phyloP scores from a whole-genome alignment of 1,140 invertebrate genomes.

The Brachionus calyciflorus region DNA sequence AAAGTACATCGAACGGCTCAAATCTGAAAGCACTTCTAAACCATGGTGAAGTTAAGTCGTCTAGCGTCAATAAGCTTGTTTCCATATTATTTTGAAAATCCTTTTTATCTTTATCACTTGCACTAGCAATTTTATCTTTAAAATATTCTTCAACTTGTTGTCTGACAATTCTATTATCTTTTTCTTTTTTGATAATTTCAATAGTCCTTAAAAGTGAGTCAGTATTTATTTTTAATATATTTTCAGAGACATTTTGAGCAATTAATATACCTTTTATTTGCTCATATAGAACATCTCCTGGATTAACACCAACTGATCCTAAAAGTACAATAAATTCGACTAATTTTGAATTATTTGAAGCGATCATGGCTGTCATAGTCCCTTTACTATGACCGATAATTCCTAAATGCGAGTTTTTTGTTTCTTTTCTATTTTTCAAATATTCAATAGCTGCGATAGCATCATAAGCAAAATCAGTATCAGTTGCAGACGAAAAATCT shows the following conservation, averaged over 20 bases:
- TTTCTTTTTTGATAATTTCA: not conserved
- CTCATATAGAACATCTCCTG: not conserved
- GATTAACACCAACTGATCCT: not conserved
- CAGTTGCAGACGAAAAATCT: not conserved
- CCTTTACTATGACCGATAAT: constrained; percentile 11
- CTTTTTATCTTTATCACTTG: not conserved
- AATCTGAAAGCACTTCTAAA: constrained; percentile 7
- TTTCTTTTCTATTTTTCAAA: not conserved
- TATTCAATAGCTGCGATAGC: not conserved
- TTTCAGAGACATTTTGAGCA: not conserved
- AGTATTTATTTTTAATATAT: not conserved
- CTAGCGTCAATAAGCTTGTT: not conserved
- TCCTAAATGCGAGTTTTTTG: not conserved
- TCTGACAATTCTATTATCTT: not conserved
- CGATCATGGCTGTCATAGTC: not conserved
- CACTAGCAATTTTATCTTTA: not conserved
- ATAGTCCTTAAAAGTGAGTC: not conserved
- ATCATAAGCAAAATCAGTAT: constrained; percentile 1
- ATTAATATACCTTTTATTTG: not conserved
- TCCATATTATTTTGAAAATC: not conserved
- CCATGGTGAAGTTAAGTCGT: not conserved
- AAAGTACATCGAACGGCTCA: not conserved
- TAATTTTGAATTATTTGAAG: not conserved
- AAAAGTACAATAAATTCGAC: constrained; percentile 1
- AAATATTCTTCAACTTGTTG: not conserved